phyloP scores from a whole-genome alignment of 2,113 vertebrate genomes.

The Leiothrix lutea region DNA sequence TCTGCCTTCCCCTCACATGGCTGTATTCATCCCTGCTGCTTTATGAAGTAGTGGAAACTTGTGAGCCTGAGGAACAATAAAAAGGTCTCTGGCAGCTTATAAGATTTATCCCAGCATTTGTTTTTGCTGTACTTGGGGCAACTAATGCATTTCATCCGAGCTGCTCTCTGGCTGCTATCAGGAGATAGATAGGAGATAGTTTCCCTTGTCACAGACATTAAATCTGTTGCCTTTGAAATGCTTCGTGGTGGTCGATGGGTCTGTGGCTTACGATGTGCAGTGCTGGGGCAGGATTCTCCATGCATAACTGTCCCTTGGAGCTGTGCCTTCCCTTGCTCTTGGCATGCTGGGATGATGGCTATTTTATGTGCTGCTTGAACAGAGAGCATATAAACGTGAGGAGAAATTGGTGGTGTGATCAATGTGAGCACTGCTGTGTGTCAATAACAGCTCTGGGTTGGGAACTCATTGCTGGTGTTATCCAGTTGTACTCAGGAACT shows the following conservation, averaged over 20 bases:
- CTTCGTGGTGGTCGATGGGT: background rate
- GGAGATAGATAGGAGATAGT: background rate
- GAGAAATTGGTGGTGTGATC: background rate
- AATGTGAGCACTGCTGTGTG: rapidly evolving
- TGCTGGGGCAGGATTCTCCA: background rate
- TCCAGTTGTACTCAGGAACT: background rate
- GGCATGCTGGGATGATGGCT: background rate
- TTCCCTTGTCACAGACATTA: background rate
- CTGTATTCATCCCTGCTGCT: background rate
- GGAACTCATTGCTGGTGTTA: background rate
- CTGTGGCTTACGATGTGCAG: background rate
- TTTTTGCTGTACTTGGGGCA: background rate
- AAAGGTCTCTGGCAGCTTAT: background rate
- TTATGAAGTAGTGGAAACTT: slow-evolving; percentile 25
- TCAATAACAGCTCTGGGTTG: background rate
- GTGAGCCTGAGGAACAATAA: background rate
- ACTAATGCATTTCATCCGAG: background rate
- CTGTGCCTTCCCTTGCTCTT: background rate
- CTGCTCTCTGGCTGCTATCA: background rate
- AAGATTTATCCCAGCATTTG: slow-evolving; percentile 1
- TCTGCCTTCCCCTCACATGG: background rate
- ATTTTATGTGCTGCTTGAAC: background rate
- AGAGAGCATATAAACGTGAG: rapidly evolving
- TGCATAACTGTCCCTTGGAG: background rate
- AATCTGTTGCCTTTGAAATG: background rate